Evolutionary conservation across 2,888 invertebrate species (phyloP), one percentile per base, ranked within the genome.

Genomic region (Xylocampa areola): DNA sequence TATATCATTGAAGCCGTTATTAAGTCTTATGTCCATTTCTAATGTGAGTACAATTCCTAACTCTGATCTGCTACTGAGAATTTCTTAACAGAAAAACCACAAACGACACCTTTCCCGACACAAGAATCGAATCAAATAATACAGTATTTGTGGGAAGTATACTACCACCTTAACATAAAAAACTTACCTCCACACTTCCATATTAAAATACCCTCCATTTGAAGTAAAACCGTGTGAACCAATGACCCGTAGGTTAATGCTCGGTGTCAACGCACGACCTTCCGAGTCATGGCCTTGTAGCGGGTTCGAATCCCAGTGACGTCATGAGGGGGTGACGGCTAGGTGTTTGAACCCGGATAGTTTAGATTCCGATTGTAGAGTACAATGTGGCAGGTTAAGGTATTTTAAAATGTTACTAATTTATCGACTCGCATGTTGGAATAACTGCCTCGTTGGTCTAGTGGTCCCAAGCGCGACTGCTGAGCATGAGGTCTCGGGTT

Each of bases 181-280:
- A 16, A 14, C 14, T 8, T 16, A 14, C 3, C 33, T 35, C 17
- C 17, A 10, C 10, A 17, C 17, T 17, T 36, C 11, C 8, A 6
- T 25, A n/a, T 36, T 36, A 2, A 19, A n/a, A 14, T 23, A 40
- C 10, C 27, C 3, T 17, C 14, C 40, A 40, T 16, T 40, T 57
- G 11, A 66, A 36, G n/a, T 39, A 44, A 29, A 40, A 36, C 29
- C 35, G 41, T 32, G 16, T 68, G 43, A 48, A 63, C 52, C 59
- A 55, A 57, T 68, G 51, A 36, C 66, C 57, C 40, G 33, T 48
- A 57, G 73, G 67, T 67, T 52, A 67, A 60, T 19, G 67, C 5
- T 33, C 74, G 61, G 36, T 59, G 73, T 70, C 73, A 73, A 71
- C 21, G 74, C 13, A 62, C 73, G 73, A 47, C 73, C 73, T 73